Conservation (phyloP, 1,140 invertebrate species). For the Dendrolimus kikuchii region DNA sequence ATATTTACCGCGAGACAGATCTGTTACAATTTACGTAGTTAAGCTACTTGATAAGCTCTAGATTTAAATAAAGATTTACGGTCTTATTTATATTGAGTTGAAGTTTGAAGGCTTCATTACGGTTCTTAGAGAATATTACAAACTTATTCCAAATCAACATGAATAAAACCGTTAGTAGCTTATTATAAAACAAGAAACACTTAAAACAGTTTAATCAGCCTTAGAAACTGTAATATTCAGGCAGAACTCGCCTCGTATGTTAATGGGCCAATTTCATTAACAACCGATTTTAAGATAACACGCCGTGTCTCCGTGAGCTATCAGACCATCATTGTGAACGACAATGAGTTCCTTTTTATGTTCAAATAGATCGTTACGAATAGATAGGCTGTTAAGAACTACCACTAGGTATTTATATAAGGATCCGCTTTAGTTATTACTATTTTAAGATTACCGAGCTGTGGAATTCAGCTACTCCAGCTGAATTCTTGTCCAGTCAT, state of each 20-base stretch:
- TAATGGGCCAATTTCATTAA: slow-evolving; percentile 39
- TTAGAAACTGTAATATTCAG: background rate
- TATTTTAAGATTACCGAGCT: slow-evolving; percentile 1
- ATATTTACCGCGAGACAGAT: no score
- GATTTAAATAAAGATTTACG: no score
- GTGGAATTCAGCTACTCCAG: background rate
- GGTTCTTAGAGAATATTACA: no score
- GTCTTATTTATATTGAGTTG: no score
- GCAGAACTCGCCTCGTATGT: slow-evolving; percentile 22
- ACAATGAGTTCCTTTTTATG: slow-evolving; percentile 23
- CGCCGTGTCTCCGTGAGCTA: slow-evolving; percentile 11
- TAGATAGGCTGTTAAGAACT: slow-evolving; percentile 8
- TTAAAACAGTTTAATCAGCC: no score
- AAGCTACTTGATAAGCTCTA: no score
- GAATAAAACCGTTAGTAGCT: no score
- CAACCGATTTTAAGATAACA: slow-evolving; percentile 30
- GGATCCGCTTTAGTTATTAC: slow-evolving; percentile 3
- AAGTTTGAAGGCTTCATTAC: no score
- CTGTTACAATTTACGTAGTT: no score
- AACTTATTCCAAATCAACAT: no score
- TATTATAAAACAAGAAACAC: no score
- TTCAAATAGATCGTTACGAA: slow-evolving; percentile 9
- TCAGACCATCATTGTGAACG: slow-evolving; percentile 21
- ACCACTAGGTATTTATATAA: slow-evolving; percentile 13
- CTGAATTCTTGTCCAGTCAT: no score